Conservation (phyloP, 2,113 vertebrate genomes). For the Candoia aspera region DNA sequence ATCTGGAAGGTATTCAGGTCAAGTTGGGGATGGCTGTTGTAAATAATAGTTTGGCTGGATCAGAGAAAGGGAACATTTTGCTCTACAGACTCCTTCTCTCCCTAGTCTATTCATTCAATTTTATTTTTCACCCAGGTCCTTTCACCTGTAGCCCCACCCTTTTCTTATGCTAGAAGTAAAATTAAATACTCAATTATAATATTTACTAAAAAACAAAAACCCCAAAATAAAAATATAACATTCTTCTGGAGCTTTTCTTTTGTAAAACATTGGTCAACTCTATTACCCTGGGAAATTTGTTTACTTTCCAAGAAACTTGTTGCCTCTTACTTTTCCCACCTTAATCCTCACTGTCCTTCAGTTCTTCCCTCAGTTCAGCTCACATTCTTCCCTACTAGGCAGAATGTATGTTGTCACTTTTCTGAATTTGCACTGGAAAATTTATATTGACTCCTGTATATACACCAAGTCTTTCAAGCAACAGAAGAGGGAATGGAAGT, state of each 20-base stretch:
- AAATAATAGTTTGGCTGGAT: neutral
- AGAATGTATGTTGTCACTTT: neutral
- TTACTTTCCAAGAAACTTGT: neutral
- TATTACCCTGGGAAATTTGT: neutral
- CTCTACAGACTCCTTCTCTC: neutral
- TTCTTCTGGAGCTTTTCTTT: neutral
- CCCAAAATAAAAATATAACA: neutral
- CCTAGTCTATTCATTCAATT: neutral
- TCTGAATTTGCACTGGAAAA: neutral
- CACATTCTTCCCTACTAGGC: neutral
- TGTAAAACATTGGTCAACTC: neutral
- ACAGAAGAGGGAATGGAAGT: accelerated
- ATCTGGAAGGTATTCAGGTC: neutral
- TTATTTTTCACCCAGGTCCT: neutral
- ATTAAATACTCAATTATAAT: neutral
- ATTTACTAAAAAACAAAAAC: too few species aligned
- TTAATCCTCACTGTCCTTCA: neutral
- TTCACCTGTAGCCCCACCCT: neutral
- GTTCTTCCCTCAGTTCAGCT: neutral
- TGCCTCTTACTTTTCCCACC: neutral
- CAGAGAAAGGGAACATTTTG: neutral
- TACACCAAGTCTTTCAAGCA: neutral
- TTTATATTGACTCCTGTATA: neutral
- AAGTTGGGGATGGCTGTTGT: neutral
- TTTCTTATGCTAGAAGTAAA: neutral